phyloP scores from a whole-genome alignment of 2,888 invertebrate genomes.

The Ormyrus rosae region DNA sequence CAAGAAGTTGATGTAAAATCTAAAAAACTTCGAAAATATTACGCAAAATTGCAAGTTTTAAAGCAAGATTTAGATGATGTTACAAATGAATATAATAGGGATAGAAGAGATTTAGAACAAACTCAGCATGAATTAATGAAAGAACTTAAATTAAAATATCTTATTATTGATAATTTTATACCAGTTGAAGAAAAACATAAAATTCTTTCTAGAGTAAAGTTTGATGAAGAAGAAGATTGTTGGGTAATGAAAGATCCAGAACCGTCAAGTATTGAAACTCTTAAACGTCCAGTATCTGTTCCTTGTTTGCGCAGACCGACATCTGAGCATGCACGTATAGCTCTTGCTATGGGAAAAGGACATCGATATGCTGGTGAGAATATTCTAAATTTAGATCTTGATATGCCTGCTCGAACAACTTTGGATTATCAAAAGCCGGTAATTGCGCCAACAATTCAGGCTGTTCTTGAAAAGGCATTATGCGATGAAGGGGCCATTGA shows the following conservation, averaged over 20 bases:
- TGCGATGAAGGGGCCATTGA: constrained; percentile 74
- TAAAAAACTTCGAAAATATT: constrained; percentile 93
- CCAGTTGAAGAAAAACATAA: constrained; percentile 88
- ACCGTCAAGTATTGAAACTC: constrained; percentile 73
- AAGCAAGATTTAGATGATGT: constrained; percentile 89
- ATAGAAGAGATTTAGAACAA: constrained; percentile 94
- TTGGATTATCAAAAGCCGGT: constrained; percentile 84
- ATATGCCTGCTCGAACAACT: constrained; percentile 87
- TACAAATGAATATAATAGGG: constrained; percentile 92
- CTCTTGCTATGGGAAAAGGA: constrained; percentile 76
- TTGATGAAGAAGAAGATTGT: constrained; percentile 89
- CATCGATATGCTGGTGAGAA: constrained; percentile 81
- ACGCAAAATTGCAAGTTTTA: constrained; percentile 85
- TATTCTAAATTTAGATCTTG: constrained; percentile 84
- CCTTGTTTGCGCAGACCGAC: constrained; percentile 81
- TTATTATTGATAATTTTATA: constrained; percentile 94
- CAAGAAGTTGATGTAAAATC: constrained; percentile 98
- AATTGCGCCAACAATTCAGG: constrained; percentile 85
- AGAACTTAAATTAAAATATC: constrained; percentile 91
- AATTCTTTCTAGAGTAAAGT: constrained; percentile 84
- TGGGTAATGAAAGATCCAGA: constrained; percentile 80
- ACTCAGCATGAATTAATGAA: constrained; percentile 93
- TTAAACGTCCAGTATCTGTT: constrained; percentile 81
- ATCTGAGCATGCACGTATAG: constrained; percentile 79
- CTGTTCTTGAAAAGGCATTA: constrained; percentile 73